Conservation (phyloP, 2,888 invertebrate species). For the Cephus pygmeus region DNA sequence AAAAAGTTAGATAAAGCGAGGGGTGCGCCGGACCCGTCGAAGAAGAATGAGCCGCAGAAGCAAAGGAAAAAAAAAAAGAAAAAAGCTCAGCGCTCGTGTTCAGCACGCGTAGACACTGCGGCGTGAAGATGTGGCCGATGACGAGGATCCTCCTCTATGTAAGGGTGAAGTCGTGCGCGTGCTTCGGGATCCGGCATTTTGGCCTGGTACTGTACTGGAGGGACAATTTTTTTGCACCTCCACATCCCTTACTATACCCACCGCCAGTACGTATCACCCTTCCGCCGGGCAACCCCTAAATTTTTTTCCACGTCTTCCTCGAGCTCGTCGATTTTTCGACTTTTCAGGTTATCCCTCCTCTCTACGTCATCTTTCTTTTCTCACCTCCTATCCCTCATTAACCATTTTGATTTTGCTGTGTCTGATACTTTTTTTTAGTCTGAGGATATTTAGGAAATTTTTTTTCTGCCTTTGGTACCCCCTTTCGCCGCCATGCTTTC, state of each 20-base stretch:
- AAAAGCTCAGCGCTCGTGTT: slow-evolving; percentile 45
- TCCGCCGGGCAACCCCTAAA: background rate
- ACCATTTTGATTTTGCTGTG: background rate
- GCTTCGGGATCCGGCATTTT: background rate
- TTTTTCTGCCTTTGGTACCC: background rate
- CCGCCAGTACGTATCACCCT: background rate
- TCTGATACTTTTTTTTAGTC: too few species aligned
- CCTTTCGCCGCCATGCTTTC: background rate
- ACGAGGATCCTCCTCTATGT: background rate
- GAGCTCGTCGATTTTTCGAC: background rate
- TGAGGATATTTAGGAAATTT: background rate
- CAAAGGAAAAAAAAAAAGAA: slow-evolving; percentile 8
- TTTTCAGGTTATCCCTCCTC: background rate
- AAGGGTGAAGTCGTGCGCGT: background rate
- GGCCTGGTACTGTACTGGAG: background rate
- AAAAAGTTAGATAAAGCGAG: slow-evolving; percentile 41
- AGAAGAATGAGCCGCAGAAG: slow-evolving; percentile 14
- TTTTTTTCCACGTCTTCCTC: background rate
- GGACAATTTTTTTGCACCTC: background rate
- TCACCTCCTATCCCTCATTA: background rate
- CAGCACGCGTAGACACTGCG: slow-evolving; percentile 42
- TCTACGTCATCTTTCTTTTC: background rate
- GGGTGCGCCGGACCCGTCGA: slow-evolving; percentile 23
- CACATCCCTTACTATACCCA: background rate
- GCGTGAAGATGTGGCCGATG: slow-evolving; percentile 6